Conservation (phyloP, 2,113 vertebrate species). For the Zosterops japonicus region DNA sequence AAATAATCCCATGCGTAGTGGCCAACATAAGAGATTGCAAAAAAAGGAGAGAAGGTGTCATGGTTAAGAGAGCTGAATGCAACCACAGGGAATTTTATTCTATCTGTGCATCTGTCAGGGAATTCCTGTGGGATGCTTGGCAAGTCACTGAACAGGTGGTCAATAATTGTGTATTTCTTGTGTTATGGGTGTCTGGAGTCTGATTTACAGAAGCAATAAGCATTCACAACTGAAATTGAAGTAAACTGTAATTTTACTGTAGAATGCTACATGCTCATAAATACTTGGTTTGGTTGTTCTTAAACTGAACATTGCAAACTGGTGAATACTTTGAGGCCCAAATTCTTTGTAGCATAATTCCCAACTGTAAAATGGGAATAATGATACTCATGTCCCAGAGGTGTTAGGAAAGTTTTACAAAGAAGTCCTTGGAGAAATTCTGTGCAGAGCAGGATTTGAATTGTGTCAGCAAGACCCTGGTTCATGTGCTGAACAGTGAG, state of each 20-base stretch:
- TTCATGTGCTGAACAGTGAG: neutral
- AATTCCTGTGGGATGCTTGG: slow-evolving; percentile 56
- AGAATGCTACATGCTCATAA: slow-evolving; percentile 33
- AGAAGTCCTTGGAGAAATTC: neutral
- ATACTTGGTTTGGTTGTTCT: slow-evolving; percentile 47
- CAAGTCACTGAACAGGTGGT: slow-evolving; percentile 65
- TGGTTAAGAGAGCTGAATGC: slow-evolving; percentile 58
- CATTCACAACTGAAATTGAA: slow-evolving; percentile 58
- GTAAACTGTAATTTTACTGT: slow-evolving; percentile 61
- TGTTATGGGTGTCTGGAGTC: slow-evolving; percentile 63
- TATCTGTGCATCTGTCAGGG: slow-evolving; percentile 60
- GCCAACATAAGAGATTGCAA: neutral
- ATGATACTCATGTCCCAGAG: neutral
- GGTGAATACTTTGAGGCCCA: neutral
- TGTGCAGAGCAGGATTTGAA: neutral
- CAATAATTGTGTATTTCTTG: slow-evolving; percentile 68
- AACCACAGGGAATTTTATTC: slow-evolving; percentile 53
- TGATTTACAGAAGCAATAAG: slow-evolving; percentile 66
- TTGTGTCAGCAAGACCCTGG: neutral
- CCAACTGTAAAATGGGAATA: slow-evolving; percentile 2
- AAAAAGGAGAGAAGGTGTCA: slow-evolving; percentile 43
- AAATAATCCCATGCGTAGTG: slow-evolving; percentile 6
- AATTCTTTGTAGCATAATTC: neutral
- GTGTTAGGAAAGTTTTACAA: slow-evolving; percentile 20
- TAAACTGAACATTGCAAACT: neutral